A percentile compares a stretch with the other conserved stretches of the same genome.
Conservation (phyloP, 2,888 invertebrate genomes). For the Nomada lathburiana region DNA sequence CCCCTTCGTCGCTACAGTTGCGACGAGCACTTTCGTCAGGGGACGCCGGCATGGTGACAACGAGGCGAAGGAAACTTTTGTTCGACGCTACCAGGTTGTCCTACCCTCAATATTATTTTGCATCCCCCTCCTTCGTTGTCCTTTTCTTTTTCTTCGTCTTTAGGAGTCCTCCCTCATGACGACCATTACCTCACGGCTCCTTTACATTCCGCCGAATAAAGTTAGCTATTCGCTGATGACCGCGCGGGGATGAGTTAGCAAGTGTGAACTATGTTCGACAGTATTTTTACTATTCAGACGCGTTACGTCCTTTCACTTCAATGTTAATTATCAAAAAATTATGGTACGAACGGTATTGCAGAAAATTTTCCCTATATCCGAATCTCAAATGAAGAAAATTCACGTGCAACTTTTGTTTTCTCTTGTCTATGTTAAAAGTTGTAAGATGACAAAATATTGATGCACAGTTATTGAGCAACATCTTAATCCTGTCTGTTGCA, state of each 20-base stretch:
- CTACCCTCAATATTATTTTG: slow-evolving; percentile 29
- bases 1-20: slow-evolving; percentile 20
- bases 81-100: slow-evolving; percentile 69
- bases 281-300: not conserved
- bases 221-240: slow-evolving; percentile 25
- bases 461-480: no score
- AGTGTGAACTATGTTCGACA: no score
- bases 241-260: not conserved
- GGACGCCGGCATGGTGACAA: slow-evolving; percentile 59
- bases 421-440: no score
- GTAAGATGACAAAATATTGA: no score
- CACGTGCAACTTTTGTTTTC: not conserved
- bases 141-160: slow-evolving; percentile 1
- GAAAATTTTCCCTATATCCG: no score
- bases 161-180: slow-evolving; percentile 9
- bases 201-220: not conserved
- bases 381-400: no score
- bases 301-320: not conserved
- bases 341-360: not conserved
- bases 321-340: not conserved
- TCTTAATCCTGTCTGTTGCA: no score
- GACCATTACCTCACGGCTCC: not conserved
- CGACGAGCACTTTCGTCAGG: slow-evolving; percentile 45
- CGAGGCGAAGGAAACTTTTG: slow-evolving; percentile 71
- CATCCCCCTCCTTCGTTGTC: slow-evolving; percentile 8